A percentile compares a stretch with the other conserved stretches of the same genome.
Conservation (phyloP, 1,140 invertebrate genomes). For the Halictus rubicundus region DNA sequence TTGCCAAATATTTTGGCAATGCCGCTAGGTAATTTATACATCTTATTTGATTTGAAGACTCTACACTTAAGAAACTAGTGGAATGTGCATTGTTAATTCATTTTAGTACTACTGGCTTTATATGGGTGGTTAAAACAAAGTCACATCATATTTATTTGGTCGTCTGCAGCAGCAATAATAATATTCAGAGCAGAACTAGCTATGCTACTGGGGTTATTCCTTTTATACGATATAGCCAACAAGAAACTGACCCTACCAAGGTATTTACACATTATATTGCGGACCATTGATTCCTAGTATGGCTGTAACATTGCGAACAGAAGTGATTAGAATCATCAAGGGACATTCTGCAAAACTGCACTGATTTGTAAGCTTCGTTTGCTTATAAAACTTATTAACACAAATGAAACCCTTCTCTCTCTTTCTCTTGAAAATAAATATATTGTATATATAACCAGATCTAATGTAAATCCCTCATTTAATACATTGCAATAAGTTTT, state of each 20-base stretch:
- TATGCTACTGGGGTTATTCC: slow-evolving; percentile 92
- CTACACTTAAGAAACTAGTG: slow-evolving; percentile 3
- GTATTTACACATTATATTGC: slow-evolving; percentile 68
- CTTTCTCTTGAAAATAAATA: not conserved
- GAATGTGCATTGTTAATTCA: slow-evolving; percentile 42
- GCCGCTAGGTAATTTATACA: slow-evolving; percentile 89
- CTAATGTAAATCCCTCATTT: slow-evolving; percentile 27
- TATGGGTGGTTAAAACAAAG: slow-evolving; percentile 91
- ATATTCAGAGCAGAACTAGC: slow-evolving; percentile 95
- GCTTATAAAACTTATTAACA: slow-evolving; percentile 47
- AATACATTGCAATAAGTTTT: slow-evolving; percentile 22
- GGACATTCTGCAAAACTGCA: slow-evolving; percentile 56
- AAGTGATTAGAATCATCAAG: slow-evolving; percentile 59
- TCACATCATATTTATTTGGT: slow-evolving; percentile 89
- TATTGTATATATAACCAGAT: slow-evolving; percentile 16
- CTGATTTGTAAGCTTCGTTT: slow-evolving; percentile 62
- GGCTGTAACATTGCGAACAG: slow-evolving; percentile 61
- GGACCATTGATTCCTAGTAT: slow-evolving; percentile 58
- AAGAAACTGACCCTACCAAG: slow-evolving; percentile 80
- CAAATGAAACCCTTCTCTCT: slow-evolving; percentile 21
- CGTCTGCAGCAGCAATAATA: slow-evolving; percentile 92
- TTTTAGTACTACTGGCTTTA: slow-evolving; percentile 93
- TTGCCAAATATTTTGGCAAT: slow-evolving; percentile 98
- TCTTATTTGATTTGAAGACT: not conserved
- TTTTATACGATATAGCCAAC: slow-evolving; percentile 88